phyloP scores from a whole-genome alignment of 2,113 vertebrate species.

The Brachyhypopomus occidentalis region DNA sequence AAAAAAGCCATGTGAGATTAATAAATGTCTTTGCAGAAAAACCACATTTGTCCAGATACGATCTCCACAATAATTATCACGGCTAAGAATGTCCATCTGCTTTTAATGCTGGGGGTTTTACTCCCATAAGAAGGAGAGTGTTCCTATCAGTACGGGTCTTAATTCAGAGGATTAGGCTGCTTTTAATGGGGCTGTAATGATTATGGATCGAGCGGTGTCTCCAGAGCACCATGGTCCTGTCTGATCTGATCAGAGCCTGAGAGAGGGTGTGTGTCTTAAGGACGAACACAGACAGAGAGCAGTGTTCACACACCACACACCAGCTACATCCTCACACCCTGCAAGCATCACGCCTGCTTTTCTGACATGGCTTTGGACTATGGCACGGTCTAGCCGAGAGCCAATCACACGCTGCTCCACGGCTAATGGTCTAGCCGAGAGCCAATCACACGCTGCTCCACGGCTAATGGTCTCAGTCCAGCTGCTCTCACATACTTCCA shows the following conservation, averaged over 20 bases:
- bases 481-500: slow-evolving; percentile 40
- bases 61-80: background rate
- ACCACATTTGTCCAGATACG: background rate
- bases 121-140: background rate
- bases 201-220: slow-evolving; percentile 14
- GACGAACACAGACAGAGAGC: background rate
- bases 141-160: slow-evolving; percentile 6
- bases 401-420: slow-evolving; percentile 38
- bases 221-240: background rate
- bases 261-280: background rate
- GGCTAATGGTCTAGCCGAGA: slow-evolving; percentile 34
- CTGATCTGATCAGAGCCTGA: slow-evolving; percentile 28
- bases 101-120: background rate
- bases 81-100: background rate
- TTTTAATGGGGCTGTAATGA: slow-evolving; percentile 41
- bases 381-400: slow-evolving; percentile 1
- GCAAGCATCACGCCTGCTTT: background rate
- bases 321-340: slow-evolving; percentile 32
- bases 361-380: slow-evolving; percentile 27
- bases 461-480: slow-evolving; percentile 35
- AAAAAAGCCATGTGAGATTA: no score
- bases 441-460: slow-evolving; percentile 37
- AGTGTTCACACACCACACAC: slow-evolving; percentile 16
- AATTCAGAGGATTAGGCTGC: slow-evolving; percentile 10
- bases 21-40: background rate